Percentiles rank a stretch among this genome's conserved stretches.
Evolutionary conservation across 2,797 vertebrate species (phyloP).

Genomic region (Prionace glauca): DNA sequence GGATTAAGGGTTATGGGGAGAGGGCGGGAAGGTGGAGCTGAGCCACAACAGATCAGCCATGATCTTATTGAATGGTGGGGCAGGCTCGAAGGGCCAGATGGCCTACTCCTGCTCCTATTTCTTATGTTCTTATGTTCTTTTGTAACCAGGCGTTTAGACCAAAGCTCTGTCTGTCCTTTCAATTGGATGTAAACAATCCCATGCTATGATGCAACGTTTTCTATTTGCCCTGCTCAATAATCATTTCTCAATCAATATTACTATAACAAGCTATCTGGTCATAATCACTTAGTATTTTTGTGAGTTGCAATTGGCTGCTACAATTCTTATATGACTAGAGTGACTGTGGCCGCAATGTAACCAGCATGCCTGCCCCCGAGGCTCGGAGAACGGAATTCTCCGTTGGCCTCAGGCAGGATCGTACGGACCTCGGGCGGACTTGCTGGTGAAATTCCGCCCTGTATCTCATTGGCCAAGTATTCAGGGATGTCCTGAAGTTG

Average conservation of each 20-base stretch:
- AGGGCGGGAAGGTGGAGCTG: no score
- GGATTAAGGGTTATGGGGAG: no score
- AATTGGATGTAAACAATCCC: not conserved
- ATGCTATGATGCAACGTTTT: not conserved
- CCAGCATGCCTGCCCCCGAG: no score
- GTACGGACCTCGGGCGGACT: no score
- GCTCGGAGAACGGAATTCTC: no score
- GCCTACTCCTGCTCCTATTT: no score
- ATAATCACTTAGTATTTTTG: not conserved
- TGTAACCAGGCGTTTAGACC: not conserved
- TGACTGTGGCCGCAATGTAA: not conserved
- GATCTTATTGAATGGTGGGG: no score
- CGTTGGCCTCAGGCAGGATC: no score
- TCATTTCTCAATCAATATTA: not conserved
- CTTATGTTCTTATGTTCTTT: no score
- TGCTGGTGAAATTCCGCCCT: no score
- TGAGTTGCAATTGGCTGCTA: not conserved
- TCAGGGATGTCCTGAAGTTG: not conserved
- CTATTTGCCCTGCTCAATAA: not conserved
- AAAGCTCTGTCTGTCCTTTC: not conserved
- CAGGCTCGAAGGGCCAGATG: no score
- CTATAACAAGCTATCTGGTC: not conserved
- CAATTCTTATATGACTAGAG: not conserved
- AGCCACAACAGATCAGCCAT: no score
- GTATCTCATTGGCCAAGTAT: not conserved